Conservation (phyloP, 2,797 vertebrate genomes). For the Coilia nasus region DNA sequence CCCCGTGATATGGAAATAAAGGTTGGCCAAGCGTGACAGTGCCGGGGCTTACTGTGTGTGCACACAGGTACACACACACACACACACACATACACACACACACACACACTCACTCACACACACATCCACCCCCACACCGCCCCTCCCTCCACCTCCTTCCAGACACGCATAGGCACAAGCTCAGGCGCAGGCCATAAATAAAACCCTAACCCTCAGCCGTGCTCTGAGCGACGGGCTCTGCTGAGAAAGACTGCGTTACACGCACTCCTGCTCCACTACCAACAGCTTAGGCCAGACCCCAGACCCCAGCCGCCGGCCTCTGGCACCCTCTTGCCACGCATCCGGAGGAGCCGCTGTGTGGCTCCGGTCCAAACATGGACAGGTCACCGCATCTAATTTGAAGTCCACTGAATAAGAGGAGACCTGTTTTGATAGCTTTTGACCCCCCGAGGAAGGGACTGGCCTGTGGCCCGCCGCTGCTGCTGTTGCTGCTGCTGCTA, state of each 20-base stretch:
- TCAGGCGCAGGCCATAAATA: slow-evolving; percentile 59
- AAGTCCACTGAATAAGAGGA: slow-evolving; percentile 6
- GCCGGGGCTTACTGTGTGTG: slow-evolving; percentile 51
- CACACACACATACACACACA: not conserved
- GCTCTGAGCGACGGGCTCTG: slow-evolving; percentile 19
- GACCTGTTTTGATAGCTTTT: not conserved
- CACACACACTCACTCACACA: slow-evolving; percentile 42
- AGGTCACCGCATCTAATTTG: not conserved
- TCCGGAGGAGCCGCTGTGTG: not conserved
- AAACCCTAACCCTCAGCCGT: slow-evolving; percentile 35
- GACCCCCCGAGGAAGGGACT: not conserved
- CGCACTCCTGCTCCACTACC: not conserved
- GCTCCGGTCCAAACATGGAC: not conserved
- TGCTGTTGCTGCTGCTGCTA: too few species aligned
- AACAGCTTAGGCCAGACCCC: not conserved
- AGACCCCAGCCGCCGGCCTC: not conserved
- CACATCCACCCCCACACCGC: too few species aligned
- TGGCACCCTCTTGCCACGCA: not conserved
- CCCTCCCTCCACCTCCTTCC: too few species aligned
- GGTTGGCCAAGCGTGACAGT: slow-evolving; percentile 55
- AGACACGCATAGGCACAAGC: not conserved
- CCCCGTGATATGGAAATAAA: slow-evolving; percentile 61
- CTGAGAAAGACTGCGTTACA: slow-evolving; percentile 24
- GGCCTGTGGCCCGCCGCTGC: too few species aligned
- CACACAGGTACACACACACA: slow-evolving; percentile 52